Evolutionary conservation across 2,797 vertebrate genomes (phyloP).

Genomic region (Merluccius polli): DNA sequence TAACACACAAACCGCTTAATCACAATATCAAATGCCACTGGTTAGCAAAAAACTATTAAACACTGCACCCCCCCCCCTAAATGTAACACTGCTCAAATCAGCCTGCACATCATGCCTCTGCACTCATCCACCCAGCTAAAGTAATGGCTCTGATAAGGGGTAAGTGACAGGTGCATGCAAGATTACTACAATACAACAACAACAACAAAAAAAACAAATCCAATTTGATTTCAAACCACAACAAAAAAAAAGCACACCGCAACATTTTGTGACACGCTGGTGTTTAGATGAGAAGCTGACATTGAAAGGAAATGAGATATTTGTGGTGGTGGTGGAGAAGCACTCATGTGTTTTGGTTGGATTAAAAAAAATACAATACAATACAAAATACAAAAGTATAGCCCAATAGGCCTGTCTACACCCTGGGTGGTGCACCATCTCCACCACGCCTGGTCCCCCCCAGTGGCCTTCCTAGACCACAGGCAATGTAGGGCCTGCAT

Average conservation of each 20-base stretch:
- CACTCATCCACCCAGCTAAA: not conserved
- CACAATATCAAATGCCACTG: slow-evolving; percentile 49
- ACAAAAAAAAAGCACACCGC: not conserved
- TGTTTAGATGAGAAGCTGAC: not conserved
- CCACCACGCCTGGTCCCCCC: too few relatives aligned
- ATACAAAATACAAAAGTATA: too few relatives aligned
- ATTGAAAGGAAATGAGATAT: not conserved
- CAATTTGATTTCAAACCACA: not conserved
- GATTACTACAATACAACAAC: not conserved
- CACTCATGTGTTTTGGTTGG: too few relatives aligned
- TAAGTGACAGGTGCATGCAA: not conserved
- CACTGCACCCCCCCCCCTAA: slow-evolving; percentile 15
- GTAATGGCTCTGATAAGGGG: not conserved
- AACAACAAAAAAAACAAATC: not conserved
- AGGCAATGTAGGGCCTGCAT: too few relatives aligned
- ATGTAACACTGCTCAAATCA: not conserved
- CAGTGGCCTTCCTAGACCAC: too few relatives aligned
- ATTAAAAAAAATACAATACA: too few relatives aligned
- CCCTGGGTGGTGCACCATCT: too few relatives aligned
- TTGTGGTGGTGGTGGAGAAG: not conserved
- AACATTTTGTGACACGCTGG: not conserved
- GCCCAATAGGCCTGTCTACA: too few relatives aligned
- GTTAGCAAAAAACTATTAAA: slow-evolving; percentile 40
- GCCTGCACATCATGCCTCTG: not conserved
- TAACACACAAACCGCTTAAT: slow-evolving; percentile 60